These are phyloP conservation scores for Xestia rhomboidea DNA, from an alignment of 2,888 invertebrate genomes.

Conservation along the genomic window DNA sequence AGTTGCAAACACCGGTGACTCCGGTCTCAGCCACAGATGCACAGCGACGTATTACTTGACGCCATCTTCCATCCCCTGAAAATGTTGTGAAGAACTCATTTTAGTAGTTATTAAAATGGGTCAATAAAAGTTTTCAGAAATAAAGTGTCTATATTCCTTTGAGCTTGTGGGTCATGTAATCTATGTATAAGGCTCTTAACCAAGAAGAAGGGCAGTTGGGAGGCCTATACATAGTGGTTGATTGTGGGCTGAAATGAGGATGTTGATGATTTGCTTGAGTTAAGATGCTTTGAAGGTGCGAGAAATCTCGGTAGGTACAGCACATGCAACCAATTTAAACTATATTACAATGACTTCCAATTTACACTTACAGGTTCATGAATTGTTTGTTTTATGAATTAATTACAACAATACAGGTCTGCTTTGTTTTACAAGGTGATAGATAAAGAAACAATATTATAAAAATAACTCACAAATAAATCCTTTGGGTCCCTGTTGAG, in stretches of 20 bases:
- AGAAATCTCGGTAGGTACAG: background rate
- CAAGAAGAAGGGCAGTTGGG: background rate
- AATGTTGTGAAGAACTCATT: constrained; percentile 32
- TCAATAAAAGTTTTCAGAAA: background rate
- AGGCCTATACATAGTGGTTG: background rate
- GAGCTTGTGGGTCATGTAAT: background rate
- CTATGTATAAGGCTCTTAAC: background rate
- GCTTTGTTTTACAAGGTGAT: background rate
- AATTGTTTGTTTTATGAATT: background rate
- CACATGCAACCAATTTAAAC: constrained; percentile 12
- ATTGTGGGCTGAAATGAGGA: background rate
- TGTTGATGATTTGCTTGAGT: background rate
- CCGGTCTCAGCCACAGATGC: constrained; percentile 97
- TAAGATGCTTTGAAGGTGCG: too few species aligned
- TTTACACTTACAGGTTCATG: background rate
- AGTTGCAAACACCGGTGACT: constrained; percentile 98
- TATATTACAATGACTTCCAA: background rate
- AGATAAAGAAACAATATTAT: background rate
- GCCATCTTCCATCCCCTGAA: constrained; percentile 98
- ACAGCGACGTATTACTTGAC: constrained; percentile 97
- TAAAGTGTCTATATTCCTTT: background rate
- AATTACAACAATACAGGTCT: background rate
- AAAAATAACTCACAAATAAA: constrained; percentile 95
- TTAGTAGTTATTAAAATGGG: background rate
- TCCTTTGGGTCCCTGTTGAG: constrained; percentile 97